Evolutionary conservation across 53 echinoderm and acorn worm genomes (phyloP).

Genomic region (Echinarachnius parma): DNA sequence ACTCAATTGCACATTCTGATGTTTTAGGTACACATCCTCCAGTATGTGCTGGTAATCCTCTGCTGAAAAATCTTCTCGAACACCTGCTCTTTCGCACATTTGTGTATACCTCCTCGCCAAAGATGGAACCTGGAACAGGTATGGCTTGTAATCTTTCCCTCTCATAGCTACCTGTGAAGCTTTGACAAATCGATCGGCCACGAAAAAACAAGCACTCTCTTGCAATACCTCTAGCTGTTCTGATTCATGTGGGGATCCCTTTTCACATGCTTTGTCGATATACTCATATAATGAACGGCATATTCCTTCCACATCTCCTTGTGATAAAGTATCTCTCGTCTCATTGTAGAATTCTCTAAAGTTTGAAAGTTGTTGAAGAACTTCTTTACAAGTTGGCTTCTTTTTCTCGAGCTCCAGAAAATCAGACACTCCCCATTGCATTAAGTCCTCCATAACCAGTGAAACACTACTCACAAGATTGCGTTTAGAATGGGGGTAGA

Average conservation of each 20-base stretch:
- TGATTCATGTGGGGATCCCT: background rate
- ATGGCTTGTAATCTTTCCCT: constrained; percentile 7
- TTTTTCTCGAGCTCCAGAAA: constrained; percentile 33
- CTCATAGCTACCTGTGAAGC: constrained; percentile 10
- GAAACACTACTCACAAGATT: constrained; percentile 26
- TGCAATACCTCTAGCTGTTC: background rate
- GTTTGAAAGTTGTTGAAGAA: constrained; percentile 32
- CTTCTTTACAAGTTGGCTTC: constrained; percentile 12
- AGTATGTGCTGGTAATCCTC: constrained; percentile 19
- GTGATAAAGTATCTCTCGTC: background rate
- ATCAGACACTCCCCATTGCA: constrained; percentile 8
- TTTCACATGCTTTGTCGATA: background rate
- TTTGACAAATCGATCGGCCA: constrained; percentile 14
- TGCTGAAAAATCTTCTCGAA: constrained; percentile 6
- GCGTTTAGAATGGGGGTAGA: constrained; percentile 6
- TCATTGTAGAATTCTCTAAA: background rate
- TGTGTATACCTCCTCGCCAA: background rate
- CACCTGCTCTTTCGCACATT: constrained; percentile 10
- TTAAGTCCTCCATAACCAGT: constrained; percentile 14
- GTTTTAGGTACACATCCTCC: background rate
- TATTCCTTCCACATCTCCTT: background rate
- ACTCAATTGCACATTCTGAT: no score
- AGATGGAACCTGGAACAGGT: constrained; percentile 6
- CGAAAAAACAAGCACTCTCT: constrained; percentile 21
- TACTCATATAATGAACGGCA: background rate